These are phyloP conservation scores for Deroplatys truncata DNA, from an alignment of 2,888 invertebrate genomes.

Conservation along the genomic window DNA sequence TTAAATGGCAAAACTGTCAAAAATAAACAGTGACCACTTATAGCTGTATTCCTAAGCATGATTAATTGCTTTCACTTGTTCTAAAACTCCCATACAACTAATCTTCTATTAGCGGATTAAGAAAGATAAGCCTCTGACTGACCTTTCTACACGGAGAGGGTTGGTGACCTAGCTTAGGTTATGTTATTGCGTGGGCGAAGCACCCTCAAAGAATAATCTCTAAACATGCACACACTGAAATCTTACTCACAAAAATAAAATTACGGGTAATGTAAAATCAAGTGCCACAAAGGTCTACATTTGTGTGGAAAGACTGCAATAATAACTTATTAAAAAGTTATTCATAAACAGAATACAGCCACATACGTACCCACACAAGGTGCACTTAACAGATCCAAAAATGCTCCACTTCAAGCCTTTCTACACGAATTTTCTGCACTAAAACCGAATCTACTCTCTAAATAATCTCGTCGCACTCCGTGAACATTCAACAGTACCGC, in stretches of 20 bases:
- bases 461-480: neutral
- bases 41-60: too few species aligned
- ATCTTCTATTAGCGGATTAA: neutral
- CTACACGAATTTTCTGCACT: neutral
- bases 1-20: too few species aligned
- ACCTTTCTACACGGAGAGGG: too few species aligned
- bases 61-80: too few species aligned
- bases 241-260: too few species aligned
- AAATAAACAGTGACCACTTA: too few species aligned
- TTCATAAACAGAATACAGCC: neutral
- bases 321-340: neutral
- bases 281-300: too few species aligned
- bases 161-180: neutral
- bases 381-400: neutral
- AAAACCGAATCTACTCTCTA: neutral
- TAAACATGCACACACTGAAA: neutral
- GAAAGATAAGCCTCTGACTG: neutral
- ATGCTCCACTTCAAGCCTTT: neutral
- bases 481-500: neutral
- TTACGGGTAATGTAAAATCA: too few species aligned
- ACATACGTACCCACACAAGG: neutral
- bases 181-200: neutral
- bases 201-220: neutral
- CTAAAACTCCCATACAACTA: too few species aligned
- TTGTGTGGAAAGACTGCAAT: too few species aligned